Evolutionary conservation across 2,113 vertebrate genomes (phyloP), one percentile per base, ranked within the genome.

Genomic region (Nothobranchius kuhntae): DNA sequence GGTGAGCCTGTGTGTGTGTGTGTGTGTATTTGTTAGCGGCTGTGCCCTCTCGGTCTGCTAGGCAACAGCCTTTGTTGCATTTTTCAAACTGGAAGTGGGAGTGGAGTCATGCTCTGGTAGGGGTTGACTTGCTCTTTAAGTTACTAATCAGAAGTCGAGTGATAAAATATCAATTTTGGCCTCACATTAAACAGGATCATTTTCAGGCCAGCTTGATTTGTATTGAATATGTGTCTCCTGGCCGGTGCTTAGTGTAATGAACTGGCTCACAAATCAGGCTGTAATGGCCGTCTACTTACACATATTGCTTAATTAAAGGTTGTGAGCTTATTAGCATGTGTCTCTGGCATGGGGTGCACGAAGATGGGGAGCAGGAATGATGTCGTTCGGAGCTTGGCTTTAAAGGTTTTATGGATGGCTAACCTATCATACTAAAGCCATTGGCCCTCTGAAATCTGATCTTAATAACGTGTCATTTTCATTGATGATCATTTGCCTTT

Each of bases 241-340:
- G 93, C 94, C 92, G 85, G 92, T 94, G 93, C 94, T 92, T 91
- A 94, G 88, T 91, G 91, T 96, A 98, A 98, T 96, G 96, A 97
- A 97, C 93, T 94, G 91, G 91, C 92, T 95, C 94, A 98, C 97
- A 98, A 98, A 99, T 99, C 96, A 98, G 93, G 90, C 91, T 92
- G 93, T 98, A 99, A 99, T 97, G 95, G 95, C 94, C 93, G 93
- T 94, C 95, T 96, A 95, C 96, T 97, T 98, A 96, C 96, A 96
- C 96, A 95, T 98, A 98, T 95, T 95, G 96, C 95, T 98, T 98
- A 97, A 99, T 99, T 99, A 98, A 98, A 98, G 98, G 96, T 96
- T 98, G 96, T 97, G 94, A 95, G 95, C 95, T 96, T 98, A 98
- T 99, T 98, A 98, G 97, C 98, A 98, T 97, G 98, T 98, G 95